These are phyloP conservation scores for Excalfactoria chinensis DNA, from an alignment of 2,113 vertebrate genomes.

Conservation along the genomic window DNA sequence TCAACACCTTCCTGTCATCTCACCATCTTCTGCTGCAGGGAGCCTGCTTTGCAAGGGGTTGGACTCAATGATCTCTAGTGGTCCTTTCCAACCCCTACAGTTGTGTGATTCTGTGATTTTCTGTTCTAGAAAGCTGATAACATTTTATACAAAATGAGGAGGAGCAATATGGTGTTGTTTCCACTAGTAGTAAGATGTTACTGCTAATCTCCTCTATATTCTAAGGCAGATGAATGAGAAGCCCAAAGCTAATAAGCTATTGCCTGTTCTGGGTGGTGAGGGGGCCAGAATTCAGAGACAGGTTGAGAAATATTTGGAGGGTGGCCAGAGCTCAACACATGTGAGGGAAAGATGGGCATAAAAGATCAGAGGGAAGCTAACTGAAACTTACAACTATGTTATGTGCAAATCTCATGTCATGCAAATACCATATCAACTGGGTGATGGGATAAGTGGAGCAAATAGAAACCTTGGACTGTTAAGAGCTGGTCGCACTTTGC, in stretches of 20 bases:
- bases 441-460: neutral
- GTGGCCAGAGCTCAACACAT: neutral
- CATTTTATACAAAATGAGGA: neutral
- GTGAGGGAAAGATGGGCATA: neutral
- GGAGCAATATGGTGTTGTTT: neutral
- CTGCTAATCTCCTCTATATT: neutral
- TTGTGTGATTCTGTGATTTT: neutral
- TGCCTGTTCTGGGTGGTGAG: neutral
- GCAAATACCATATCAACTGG: neutral
- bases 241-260: neutral
- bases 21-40: neutral
- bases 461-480: accelerated
- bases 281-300: neutral
- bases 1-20: neutral
- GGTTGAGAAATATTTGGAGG: neutral
- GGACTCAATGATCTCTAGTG: too few species aligned
- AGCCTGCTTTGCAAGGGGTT: too few species aligned
- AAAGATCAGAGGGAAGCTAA: neutral
- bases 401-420: neutral
- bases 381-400: neutral
- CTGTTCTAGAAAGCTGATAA: neutral
- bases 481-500: neutral
- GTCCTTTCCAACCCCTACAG: too few species aligned
- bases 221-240: neutral
- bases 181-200: neutral